phyloP scores from a whole-genome alignment of 1,140 invertebrate species.

The Ruditapes philippinarum region DNA sequence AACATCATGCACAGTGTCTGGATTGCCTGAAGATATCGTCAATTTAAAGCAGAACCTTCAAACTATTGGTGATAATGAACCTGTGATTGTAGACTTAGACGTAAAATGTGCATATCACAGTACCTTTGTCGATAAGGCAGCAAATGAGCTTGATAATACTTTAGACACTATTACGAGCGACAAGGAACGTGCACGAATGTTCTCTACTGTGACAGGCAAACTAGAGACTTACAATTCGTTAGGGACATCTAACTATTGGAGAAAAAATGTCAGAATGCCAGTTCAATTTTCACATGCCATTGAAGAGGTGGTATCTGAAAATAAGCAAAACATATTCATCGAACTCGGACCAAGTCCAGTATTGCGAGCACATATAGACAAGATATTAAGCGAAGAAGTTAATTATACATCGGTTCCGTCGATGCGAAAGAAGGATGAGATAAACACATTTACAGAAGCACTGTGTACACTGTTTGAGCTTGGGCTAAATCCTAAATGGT shows the following conservation, averaged over 20 bases:
- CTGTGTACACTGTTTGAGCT: conserved; percentile 61
- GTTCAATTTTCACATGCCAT: conserved; percentile 62
- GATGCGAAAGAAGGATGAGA: conserved; percentile 37
- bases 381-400: conserved; percentile 34
- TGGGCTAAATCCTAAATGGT: conserved; percentile 63
- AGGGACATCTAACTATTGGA: conserved; percentile 60
- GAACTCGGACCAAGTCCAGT: conserved; percentile 72
- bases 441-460: conserved; percentile 31
- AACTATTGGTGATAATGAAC: background rate
- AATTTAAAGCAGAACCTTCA: conserved; percentile 2
- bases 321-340: conserved; percentile 64
- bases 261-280: conserved; percentile 53
- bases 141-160: background rate
- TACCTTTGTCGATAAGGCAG: conserved; percentile 49
- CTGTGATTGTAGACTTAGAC: conserved; percentile 32
- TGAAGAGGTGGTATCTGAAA: background rate
- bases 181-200: conserved; percentile 1
- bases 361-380: conserved; percentile 42
- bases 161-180: conserved; percentile 7
- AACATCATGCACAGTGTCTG: conserved; percentile 75
- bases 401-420: conserved; percentile 35
- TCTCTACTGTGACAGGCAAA: conserved; percentile 62
- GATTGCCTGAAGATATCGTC: conserved; percentile 64
- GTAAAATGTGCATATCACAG: conserved; percentile 73
- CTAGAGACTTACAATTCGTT: background rate